A percentile compares a stretch with the other conserved stretches of the same genome.
Evolutionary conservation across 1,140 invertebrate species (phyloP).

Genomic region (Leptoteleia sp.): DNA sequence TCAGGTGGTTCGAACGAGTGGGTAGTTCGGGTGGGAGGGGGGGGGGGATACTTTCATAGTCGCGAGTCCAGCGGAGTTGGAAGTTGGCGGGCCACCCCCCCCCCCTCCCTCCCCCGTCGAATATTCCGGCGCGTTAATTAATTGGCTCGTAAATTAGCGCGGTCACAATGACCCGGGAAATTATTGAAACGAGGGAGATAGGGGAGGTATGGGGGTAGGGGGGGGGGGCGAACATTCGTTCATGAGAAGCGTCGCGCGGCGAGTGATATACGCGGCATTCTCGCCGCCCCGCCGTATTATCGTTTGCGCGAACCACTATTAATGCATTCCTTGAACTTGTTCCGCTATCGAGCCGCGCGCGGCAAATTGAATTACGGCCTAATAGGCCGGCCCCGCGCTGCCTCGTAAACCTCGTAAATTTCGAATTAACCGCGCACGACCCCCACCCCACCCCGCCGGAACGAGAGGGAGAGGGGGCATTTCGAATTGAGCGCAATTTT

Average conservation of each 20-base stretch:
- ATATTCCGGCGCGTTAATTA: conserved; percentile 74
- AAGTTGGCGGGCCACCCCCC: conserved; percentile 8
- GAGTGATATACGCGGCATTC: conserved; percentile 77
- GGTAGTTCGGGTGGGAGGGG: too few species aligned
- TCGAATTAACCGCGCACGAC: conserved; percentile 25
- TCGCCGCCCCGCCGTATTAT: conserved; percentile 49
- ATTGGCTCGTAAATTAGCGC: conserved; percentile 79
- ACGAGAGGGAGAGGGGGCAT: too few species aligned
- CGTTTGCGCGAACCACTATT: conserved; percentile 59
- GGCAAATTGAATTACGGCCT: conserved; percentile 50
- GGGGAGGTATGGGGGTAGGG: neutral
- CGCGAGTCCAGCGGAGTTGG: conserved; percentile 38
- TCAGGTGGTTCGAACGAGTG: too few species aligned
- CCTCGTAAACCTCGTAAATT: conserved; percentile 41
- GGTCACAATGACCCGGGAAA: conserved; percentile 72
- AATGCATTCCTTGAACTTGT: conserved; percentile 69
- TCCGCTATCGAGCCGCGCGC: conserved; percentile 44
- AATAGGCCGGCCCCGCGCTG: conserved; percentile 23
- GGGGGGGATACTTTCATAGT: conserved; percentile 40
- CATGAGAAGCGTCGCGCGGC: conserved; percentile 69
- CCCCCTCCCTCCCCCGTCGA: conserved; percentile 34
- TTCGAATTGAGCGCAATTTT: conserved; percentile 34
- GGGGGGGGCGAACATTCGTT: conserved; percentile 5
- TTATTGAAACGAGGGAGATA: conserved; percentile 59
- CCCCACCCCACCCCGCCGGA: too few species aligned